Conservation (phyloP, 2,888 invertebrate species). For the Drosophila falleni region DNA sequence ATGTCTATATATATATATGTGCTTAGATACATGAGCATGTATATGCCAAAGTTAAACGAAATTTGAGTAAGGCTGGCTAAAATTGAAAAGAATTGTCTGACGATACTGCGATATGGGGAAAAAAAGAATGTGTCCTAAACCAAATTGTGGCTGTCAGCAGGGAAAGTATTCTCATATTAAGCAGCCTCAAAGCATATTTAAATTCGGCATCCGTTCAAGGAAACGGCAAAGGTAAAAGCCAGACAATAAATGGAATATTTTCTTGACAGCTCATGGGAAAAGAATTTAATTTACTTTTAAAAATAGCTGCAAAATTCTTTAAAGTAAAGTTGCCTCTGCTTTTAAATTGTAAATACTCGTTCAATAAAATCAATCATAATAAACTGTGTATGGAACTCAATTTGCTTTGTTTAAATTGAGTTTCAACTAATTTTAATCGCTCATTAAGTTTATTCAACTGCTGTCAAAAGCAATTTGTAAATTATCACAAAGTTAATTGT, state of each 20-base stretch:
- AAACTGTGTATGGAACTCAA: slow-evolving; percentile 9
- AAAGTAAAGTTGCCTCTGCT: background rate
- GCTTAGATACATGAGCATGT: slow-evolving; percentile 9
- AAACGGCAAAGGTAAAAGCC: slow-evolving; percentile 20
- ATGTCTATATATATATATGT: slow-evolving; percentile 15
- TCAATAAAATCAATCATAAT: background rate
- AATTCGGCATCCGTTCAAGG: slow-evolving; percentile 40
- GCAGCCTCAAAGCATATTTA: slow-evolving; percentile 27
- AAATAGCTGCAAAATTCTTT: slow-evolving; percentile 7
- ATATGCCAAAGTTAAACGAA: slow-evolving; percentile 26
- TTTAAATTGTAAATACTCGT: background rate
- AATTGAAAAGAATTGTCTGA: slow-evolving; percentile 56
- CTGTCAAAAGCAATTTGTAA: slow-evolving; percentile 29
- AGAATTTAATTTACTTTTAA: slow-evolving; percentile 21
- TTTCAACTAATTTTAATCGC: slow-evolving; percentile 25
- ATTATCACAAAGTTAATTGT: slow-evolving; percentile 15
- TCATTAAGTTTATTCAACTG: slow-evolving; percentile 26
- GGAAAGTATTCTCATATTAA: slow-evolving; percentile 22
- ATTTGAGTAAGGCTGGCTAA: slow-evolving; percentile 34
- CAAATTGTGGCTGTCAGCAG: slow-evolving; percentile 56
- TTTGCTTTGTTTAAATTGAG: slow-evolving; percentile 19
- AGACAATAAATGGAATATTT: slow-evolving; percentile 4
- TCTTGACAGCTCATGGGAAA: background rate
- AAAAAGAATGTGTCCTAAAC: slow-evolving; percentile 35
- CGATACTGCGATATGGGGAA: background rate